Conservation (phyloP, 2,113 vertebrate species). For the Rhipidura dahli region DNA sequence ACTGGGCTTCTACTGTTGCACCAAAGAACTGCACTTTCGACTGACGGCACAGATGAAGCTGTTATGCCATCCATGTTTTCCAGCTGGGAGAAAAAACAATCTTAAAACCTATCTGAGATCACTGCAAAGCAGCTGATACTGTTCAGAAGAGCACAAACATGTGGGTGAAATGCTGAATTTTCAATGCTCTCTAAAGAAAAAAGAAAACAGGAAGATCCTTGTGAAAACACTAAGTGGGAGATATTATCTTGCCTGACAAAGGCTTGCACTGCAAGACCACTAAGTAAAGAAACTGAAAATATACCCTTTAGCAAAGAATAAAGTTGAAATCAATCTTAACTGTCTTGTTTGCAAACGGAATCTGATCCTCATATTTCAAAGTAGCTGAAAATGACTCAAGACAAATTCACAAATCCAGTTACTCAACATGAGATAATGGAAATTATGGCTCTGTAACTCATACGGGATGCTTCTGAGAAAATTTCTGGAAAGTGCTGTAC, state of each 20-base stretch:
- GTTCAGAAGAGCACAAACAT: constrained; percentile 44
- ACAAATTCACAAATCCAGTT: constrained; percentile 66
- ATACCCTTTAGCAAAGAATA: constrained; percentile 38
- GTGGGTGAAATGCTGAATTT: constrained; percentile 46
- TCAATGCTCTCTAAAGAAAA: constrained; percentile 44
- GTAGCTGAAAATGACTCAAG: constrained; percentile 65
- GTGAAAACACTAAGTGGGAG: constrained; percentile 52
- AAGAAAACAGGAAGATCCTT: constrained; percentile 59
- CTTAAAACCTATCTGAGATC: constrained; percentile 49
- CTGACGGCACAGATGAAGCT: neutral
- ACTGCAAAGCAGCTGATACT: constrained; percentile 53
- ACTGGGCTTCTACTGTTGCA: neutral
- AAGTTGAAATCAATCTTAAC: constrained; percentile 48
- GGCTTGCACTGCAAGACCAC: constrained; percentile 10
- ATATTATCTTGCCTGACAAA: constrained; percentile 56
- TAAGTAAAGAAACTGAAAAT: constrained; percentile 48
- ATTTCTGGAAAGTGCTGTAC: constrained; percentile 66
- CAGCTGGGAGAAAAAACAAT: neutral
- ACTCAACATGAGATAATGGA: constrained; percentile 71
- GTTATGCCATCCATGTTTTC: neutral
- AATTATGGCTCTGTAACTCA: constrained; percentile 58
- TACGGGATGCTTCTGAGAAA: constrained; percentile 57
- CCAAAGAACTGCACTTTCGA: neutral
- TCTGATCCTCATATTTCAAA: constrained; percentile 60
- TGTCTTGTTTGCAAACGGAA: constrained; percentile 45